A percentile compares a stretch with the other conserved stretches of the same genome.
phyloP scores from a whole-genome alignment of 2,888 invertebrate genomes.

The Anaspis maculata region DNA sequence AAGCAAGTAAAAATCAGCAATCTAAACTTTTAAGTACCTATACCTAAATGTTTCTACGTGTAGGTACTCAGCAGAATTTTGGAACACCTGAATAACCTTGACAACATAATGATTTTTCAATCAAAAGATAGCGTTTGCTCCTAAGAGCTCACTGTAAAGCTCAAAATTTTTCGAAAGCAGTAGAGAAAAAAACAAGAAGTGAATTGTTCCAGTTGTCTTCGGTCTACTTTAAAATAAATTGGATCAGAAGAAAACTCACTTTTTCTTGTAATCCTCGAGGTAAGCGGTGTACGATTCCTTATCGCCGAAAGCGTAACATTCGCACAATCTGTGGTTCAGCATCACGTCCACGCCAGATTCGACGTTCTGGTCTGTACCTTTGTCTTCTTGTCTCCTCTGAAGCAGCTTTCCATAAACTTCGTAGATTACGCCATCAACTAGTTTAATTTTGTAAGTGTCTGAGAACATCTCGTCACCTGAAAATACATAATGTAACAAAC shows the following conservation, averaged over 20 bases:
- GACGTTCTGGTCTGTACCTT: constrained; percentile 65
- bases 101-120: constrained; percentile 20
- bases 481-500: constrained; percentile 29
- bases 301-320: constrained; percentile 78
- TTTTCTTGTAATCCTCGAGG: constrained; percentile 95
- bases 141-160: constrained; percentile 28
- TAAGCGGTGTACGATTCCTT: constrained; percentile 89
- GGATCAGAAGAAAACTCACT: constrained; percentile 57
- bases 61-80: constrained; percentile 28
- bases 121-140: constrained; percentile 38
- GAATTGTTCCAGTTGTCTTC: too few species aligned
- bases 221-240: too few species aligned
- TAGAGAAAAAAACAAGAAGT: constrained; percentile 35
- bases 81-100: constrained; percentile 30
- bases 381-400: constrained; percentile 65
- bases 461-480: constrained; percentile 98
- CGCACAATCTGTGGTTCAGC: constrained; percentile 80
- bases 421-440: constrained; percentile 87
- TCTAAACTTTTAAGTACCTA: not conserved
- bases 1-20: not conserved
- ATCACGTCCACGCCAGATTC: constrained; percentile 90
- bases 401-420: constrained; percentile 88
- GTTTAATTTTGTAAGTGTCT: constrained; percentile 87
- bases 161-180: constrained; percentile 26
- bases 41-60: not conserved